Conservation (phyloP, 2,888 invertebrate species). For the Leptopilina myrica region DNA sequence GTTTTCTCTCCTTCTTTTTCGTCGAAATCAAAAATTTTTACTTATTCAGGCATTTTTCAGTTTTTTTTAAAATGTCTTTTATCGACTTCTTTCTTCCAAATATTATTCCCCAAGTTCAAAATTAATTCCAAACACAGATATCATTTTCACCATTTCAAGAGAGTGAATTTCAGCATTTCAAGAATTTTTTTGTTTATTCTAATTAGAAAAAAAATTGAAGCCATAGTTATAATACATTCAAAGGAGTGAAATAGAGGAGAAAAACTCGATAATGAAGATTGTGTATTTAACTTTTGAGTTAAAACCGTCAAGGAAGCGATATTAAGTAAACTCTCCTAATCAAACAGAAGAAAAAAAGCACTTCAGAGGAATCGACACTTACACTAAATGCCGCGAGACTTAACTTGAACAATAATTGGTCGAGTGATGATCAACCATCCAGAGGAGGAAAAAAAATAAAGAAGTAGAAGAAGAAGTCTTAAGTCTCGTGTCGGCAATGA, state of each 20-base stretch:
- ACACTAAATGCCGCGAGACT: conserved; percentile 10
- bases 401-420: conserved; percentile 34
- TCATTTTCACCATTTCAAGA: conserved; percentile 7
- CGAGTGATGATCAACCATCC: conserved; percentile 27
- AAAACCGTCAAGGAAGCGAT: neutral
- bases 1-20: no score
- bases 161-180: neutral
- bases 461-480: neutral
- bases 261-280: no score
- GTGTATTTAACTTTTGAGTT: no score
- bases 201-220: no score
- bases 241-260: no score
- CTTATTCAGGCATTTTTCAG: no score
- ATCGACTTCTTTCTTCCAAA: no score
- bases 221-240: no score
- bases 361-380: conserved; percentile 29
- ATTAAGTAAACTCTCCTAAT: neutral
- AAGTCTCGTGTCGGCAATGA: conserved; percentile 31
- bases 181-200: neutral
- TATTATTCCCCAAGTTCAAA: neutral
- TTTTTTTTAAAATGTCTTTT: no score
- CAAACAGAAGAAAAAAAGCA: conserved; percentile 7
- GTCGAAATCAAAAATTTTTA: neutral
- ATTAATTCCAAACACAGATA: neutral
- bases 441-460: neutral